Conservation (phyloP, 1,140 invertebrate species). For the Scaptomyza pallida region DNA sequence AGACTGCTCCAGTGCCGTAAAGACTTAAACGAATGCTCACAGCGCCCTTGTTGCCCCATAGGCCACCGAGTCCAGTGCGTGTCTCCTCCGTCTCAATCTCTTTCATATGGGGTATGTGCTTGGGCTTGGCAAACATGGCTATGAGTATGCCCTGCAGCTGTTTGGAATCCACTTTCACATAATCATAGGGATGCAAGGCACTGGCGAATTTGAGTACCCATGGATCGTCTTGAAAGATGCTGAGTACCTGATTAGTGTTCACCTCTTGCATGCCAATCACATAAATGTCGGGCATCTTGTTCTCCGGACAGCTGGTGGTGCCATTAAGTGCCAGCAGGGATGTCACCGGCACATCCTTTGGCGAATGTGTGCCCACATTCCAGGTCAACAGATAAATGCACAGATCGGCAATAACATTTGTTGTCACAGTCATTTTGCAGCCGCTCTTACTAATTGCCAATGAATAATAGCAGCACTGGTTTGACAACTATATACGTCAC, state of each 20-base stretch:
- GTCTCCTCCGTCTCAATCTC: constrained; percentile 94
- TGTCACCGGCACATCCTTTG: constrained; percentile 87
- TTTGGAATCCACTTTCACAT: constrained; percentile 90
- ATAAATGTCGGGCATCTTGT: constrained; percentile 91
- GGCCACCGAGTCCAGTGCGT: constrained; percentile 93
- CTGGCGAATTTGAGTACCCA: constrained; percentile 90
- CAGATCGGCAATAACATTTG: constrained; percentile 66
- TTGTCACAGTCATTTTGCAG: constrained; percentile 47
- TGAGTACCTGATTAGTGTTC: constrained; percentile 90
- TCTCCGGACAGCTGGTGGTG: constrained; percentile 85
- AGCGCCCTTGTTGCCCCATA: constrained; percentile 95
- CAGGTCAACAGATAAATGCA: constrained; percentile 91
- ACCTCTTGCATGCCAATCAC: constrained; percentile 95
- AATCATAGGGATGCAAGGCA: constrained; percentile 85
- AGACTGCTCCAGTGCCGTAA: constrained; percentile 93
- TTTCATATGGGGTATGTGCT: constrained; percentile 91
- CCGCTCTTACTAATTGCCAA: constrained; percentile 44
- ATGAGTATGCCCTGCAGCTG: constrained; percentile 92
- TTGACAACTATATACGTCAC: constrained; percentile 45
- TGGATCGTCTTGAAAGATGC: constrained; percentile 92
- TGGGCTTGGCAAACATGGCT: constrained; percentile 89
- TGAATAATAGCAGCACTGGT: constrained; percentile 57
- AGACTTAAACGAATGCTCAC: constrained; percentile 93
- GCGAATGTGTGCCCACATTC: constrained; percentile 92
- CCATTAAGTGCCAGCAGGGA: constrained; percentile 88